Conservation (phyloP, 2,113 vertebrate genomes). For the Antigone vipio region DNA sequence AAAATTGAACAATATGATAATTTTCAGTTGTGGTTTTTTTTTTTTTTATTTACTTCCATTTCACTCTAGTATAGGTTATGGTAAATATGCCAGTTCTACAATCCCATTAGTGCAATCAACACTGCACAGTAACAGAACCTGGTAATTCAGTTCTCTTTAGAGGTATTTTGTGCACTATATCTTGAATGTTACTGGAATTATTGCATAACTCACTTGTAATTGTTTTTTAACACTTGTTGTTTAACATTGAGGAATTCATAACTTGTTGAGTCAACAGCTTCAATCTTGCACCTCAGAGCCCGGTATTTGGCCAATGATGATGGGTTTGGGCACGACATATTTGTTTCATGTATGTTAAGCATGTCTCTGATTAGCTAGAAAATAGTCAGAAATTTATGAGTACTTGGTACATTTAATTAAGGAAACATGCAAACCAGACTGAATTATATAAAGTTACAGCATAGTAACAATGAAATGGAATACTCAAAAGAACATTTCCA, state of each 20-base stretch:
- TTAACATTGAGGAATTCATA: slow-evolving; percentile 73
- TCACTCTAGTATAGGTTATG: not conserved
- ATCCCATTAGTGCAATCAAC: not conserved
- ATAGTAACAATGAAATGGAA: not conserved
- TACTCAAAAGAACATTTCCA: not conserved
- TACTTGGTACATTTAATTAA: not conserved
- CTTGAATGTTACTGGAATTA: not conserved
- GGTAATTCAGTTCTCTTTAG: not conserved
- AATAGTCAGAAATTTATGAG: not conserved
- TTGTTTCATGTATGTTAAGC: slow-evolving; percentile 80
- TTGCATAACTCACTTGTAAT: slow-evolving; percentile 36
- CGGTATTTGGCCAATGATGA: slow-evolving; percentile 82
- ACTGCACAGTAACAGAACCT: not conserved
- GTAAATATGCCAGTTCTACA: not conserved
- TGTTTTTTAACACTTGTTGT: slow-evolving; percentile 48
- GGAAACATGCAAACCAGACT: not conserved
- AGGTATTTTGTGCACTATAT: not conserved
- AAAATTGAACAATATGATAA: not conserved
- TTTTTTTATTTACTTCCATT: not conserved
- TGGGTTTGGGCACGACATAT: slow-evolving; percentile 58
- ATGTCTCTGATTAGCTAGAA: slow-evolving; percentile 83
- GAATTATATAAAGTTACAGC: not conserved
- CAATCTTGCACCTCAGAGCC: slow-evolving; percentile 83
- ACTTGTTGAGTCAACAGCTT: slow-evolving; percentile 65
- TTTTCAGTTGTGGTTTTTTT: not conserved